Evolutionary conservation across 2,113 vertebrate genomes (phyloP).

Genomic region (Lota lota): DNA sequence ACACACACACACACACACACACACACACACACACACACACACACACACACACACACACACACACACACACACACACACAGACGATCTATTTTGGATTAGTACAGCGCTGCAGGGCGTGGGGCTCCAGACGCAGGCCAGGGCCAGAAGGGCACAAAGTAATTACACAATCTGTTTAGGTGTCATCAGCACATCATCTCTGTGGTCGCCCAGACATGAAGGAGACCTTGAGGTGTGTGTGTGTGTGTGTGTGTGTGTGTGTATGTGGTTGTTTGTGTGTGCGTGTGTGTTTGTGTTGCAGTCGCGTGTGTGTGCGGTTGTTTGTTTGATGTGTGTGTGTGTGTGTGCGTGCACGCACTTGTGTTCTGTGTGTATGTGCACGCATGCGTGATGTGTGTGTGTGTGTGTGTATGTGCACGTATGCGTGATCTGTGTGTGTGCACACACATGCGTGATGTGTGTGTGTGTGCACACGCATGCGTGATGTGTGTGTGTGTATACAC

Average conservation of each 20-base stretch:
- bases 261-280: constrained; percentile 2
- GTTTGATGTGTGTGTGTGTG: constrained; percentile 21
- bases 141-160: constrained; percentile 61
- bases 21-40: no score
- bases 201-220: constrained; percentile 66
- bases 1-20: no score
- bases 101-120: neutral
- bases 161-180: constrained; percentile 65
- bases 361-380: neutral
- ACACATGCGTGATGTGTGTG: neutral
- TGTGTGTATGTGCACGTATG: neutral
- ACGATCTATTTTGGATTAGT: neutral
- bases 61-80: no score
- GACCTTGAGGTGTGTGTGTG: constrained; percentile 61
- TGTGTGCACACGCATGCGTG: no score
- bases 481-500: no score
- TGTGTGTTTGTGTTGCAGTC: neutral
- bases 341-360: neutral
- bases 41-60: no score
- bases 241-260: neutral
- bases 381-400: constrained; percentile 4
- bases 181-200: constrained; percentile 62
- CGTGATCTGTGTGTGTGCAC: neutral
- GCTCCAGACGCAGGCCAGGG: constrained; percentile 52
- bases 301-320: constrained; percentile 16